Base-by-base conservation (phyloP, 2,888 invertebrate species). In the Masnerella sp. region DNA sequence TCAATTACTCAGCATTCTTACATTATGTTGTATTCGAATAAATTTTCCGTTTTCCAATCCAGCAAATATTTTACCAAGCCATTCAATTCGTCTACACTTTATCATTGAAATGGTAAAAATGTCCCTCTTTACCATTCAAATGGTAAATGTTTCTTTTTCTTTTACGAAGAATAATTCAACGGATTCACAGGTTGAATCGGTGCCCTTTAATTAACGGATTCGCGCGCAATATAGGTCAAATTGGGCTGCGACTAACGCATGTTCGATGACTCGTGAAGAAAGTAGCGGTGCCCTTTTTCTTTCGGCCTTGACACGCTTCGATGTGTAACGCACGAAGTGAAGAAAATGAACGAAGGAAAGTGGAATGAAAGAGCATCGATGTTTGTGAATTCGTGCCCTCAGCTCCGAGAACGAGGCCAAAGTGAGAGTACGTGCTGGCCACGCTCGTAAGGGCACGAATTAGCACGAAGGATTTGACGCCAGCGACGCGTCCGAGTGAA, bases 211-310 rank as follows among this genome's bases (percentile, higher is more conserved):
- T 32, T 32, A 32, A 32, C 9, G 36, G 45, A 20, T 65, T 65
- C 20, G 54, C 43, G 42, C 45, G 30, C 34, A 38, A 54, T 61
- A 62, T 70, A 34, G 70, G 62, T 62, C 62, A 61, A 22, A 42
- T 54, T 47, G 62, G n/a, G 18, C 18, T 43, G 36, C 43, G 22
- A 32, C 49, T 34, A 51, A 49, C 43, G 51, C 42, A 34, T 56
- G 56, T 34, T 62, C 56, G 51, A 70, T 56, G 62, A 49, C 22
- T 70, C 52, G 59, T 61, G 30, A 72, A 67, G 72, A 72, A 72
- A 72, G 72, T 73, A 51, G 67, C 67, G 68, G 56, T 58, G 68
- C 73, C 62, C 68, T 73, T 73, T 73, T 73, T 73, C 72, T 73
- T 56, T 68, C 62, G 62, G 69, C 74, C 74, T 68, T 74, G 74